Base-by-base conservation (phyloP, 2,797 vertebrate genomes). In the Loriculus beryllinus region DNA sequence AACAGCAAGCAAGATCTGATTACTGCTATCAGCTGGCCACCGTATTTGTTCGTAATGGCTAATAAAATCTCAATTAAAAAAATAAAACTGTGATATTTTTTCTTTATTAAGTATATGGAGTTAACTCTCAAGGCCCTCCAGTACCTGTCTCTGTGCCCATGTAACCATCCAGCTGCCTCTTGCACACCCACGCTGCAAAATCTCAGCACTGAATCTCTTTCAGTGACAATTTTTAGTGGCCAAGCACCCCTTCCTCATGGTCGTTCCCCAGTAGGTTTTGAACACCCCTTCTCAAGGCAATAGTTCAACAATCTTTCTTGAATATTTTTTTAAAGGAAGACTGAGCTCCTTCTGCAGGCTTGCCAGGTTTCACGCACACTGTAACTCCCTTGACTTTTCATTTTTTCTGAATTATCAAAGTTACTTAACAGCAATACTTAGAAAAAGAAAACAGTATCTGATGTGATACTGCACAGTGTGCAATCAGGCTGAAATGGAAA, bases 401-500 rank as follows among this genome's bases (percentile, higher is more conserved):
- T 42, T 42, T 25, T 31, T 37, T 8, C 40, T 68, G 49, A 82
- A 74, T 72, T 90, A n/a, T 90, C 78, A 48, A 72, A 69, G 26
- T 86, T 62, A 35, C 14, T 82, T 79, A 92, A 79, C 47, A 88
- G 42, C 13, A 78, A 28, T 26, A 62, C 22, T 70, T 84, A 5
- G 4, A 40, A 68, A 57, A 84, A 59, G 19, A 35, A 86, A 86
- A 39, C 12, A n/a, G 14, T 19, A 42, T 52, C 56, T 60, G 49
- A 54, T 64, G 43, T 49, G 15, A 23, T 60, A 33, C 9, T 20
- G 35, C 63, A 59, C 4, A 42, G 39, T 3, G 18, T 81, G 62
- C 33, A 72, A 67, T 81, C 60, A 83, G 28, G 54, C 31, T 60
- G 63, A 69, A 70, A 72, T 51, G 35, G 43, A 92, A 84, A 83